Evolutionary conservation across 2,797 vertebrate species (phyloP).

Genomic region (Loris lydekkerianus): DNA sequence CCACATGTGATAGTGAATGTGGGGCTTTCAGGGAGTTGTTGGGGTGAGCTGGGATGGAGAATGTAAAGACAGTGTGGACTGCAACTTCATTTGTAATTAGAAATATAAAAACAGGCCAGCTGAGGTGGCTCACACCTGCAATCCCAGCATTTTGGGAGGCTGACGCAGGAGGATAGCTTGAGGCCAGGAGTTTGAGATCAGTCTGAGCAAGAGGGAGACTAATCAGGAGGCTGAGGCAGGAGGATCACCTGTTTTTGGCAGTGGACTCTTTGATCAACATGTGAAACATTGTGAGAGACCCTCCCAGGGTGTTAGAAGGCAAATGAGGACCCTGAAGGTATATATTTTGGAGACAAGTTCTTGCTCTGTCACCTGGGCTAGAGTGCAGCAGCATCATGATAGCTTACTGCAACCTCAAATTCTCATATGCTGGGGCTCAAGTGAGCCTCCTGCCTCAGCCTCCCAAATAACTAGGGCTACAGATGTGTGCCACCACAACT

Average conservation of each 20-base stretch:
- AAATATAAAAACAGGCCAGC: not conserved
- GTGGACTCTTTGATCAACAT: no score
- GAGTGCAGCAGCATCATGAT: not conserved
- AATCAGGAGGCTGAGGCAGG: no score
- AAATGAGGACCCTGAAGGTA: not conserved
- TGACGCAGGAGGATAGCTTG: no score
- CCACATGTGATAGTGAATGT: not conserved
- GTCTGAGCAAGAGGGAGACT: no score
- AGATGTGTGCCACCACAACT: not conserved
- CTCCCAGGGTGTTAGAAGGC: no score
- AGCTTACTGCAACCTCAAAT: not conserved
- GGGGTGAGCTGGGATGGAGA: not conserved
- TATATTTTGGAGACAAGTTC: not conserved
- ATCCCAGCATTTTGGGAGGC: no score
- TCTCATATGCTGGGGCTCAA: not conserved
- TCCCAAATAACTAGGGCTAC: no score
- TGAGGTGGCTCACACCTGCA: no score
- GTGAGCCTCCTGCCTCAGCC: not conserved
- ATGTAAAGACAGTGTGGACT: not conserved
- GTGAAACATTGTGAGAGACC: no score
- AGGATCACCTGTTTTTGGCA: no score
- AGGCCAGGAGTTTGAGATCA: no score
- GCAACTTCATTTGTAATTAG: not conserved
- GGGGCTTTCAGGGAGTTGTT: not conserved
- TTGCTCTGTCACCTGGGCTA: not conserved